These are phyloP conservation scores for Panzeria rudis DNA, from an alignment of 2,888 invertebrate genomes.

Conservation along the genomic window DNA sequence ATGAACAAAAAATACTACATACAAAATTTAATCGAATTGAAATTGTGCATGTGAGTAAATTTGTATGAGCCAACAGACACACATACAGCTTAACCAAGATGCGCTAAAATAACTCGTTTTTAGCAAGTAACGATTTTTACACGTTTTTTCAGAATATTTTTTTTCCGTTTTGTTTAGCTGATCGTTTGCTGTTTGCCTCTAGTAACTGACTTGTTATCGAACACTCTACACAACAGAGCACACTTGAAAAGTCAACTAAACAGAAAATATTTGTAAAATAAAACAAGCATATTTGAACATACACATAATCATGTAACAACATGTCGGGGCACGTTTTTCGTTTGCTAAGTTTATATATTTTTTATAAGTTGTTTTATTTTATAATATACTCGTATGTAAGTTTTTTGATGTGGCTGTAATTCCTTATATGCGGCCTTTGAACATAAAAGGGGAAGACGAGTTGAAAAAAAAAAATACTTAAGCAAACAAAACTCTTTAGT, in stretches of 20 bases:
- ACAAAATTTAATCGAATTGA: slow-evolving; percentile 9
- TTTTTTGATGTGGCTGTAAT: slow-evolving; percentile 47
- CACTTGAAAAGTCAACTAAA: slow-evolving; percentile 68
- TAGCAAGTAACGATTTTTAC: slow-evolving; percentile 60
- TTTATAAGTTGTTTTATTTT: neutral
- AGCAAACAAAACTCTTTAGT: neutral
- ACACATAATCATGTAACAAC: slow-evolving; percentile 63
- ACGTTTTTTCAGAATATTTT: slow-evolving; percentile 50
- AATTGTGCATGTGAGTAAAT: slow-evolving; percentile 20
- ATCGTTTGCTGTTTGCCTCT: slow-evolving; percentile 20
- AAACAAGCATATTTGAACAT: slow-evolving; percentile 3
- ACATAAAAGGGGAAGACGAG: slow-evolving; percentile 7
- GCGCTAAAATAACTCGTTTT: slow-evolving; percentile 70
- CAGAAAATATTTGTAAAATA: slow-evolving; percentile 37
- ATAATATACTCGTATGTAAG: neutral
- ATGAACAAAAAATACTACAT: neutral
- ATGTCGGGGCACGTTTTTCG: slow-evolving; percentile 59
- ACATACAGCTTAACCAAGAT: slow-evolving; percentile 48
- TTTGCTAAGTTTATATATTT: slow-evolving; percentile 21
- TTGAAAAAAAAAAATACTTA: neutral
- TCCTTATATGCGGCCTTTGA: slow-evolving; percentile 26
- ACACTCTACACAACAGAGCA: slow-evolving; percentile 51
- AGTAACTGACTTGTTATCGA: slow-evolving; percentile 57
- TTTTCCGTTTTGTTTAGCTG: slow-evolving; percentile 14
- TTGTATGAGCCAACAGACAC: neutral